Percentiles rank a stretch among this genome's conserved stretches.
Conservation (phyloP, 2,888 invertebrate genomes). For the Eumerus sabulonum region DNA sequence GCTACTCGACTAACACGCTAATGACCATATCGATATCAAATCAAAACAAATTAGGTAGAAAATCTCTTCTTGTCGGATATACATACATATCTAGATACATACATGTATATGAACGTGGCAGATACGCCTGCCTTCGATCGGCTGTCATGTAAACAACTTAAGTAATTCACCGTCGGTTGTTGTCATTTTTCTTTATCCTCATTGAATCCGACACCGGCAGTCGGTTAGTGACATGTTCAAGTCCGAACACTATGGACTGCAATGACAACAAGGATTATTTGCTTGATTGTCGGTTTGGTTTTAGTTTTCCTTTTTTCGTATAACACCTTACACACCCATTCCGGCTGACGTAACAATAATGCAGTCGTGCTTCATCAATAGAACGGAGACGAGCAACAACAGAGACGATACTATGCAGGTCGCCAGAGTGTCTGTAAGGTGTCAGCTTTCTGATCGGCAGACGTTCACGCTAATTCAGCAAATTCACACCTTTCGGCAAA, state of each 20-base stretch:
- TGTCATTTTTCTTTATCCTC: background rate
- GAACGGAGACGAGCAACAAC: slow-evolving; percentile 1
- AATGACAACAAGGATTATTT: too few relatives aligned
- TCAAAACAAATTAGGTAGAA: slow-evolving; percentile 23
- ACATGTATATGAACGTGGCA: too few relatives aligned
- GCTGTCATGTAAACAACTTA: slow-evolving; percentile 3
- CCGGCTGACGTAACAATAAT: slow-evolving; percentile 56
- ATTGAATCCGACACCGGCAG: too few relatives aligned
- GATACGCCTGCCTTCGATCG: too few relatives aligned
- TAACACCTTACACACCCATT: slow-evolving; percentile 21
- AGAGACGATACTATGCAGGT: slow-evolving; percentile 29
- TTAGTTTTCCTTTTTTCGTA: slow-evolving; percentile 14
- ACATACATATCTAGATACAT: too few relatives aligned
- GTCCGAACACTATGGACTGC: too few relatives aligned
- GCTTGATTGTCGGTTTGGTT: background rate
- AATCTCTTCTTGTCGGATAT: background rate
- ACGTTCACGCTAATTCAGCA: slow-evolving; percentile 46
- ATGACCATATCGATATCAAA: slow-evolving; percentile 47
- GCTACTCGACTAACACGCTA: slow-evolving; percentile 73
- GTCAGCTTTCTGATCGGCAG: slow-evolving; percentile 55
- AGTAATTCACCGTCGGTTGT: background rate
- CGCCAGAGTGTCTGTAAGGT: slow-evolving; percentile 52
- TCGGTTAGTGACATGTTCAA: too few relatives aligned
- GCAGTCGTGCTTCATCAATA: slow-evolving; percentile 11
- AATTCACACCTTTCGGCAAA: slow-evolving; percentile 37